phyloP scores from a whole-genome alignment of 2,888 invertebrate genomes.

The Odontothrips loti region DNA sequence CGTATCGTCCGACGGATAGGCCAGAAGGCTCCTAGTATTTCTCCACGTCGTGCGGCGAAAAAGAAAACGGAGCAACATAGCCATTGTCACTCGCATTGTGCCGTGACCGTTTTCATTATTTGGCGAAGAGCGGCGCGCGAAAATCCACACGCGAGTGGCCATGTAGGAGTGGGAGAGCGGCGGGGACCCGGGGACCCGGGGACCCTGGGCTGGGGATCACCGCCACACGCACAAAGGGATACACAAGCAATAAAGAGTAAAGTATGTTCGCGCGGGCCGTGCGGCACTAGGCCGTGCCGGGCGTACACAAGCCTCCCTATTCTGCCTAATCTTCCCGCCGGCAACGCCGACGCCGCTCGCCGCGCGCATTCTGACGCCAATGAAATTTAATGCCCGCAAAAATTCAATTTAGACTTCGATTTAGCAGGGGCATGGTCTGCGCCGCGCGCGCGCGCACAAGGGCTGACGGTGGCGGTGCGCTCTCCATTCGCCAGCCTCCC shows the following conservation, averaged over 20 bases:
- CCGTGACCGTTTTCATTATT: too few relatives aligned
- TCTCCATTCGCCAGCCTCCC: background rate
- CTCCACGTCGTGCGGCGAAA: too few relatives aligned
- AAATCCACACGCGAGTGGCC: background rate
- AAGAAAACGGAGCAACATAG: too few relatives aligned
- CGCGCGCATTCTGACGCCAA: slow-evolving; percentile 5
- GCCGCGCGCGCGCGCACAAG: too few relatives aligned
- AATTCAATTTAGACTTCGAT: slow-evolving; percentile 22
- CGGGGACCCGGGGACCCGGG: background rate
- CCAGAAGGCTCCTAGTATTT: background rate
- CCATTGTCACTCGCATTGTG: too few relatives aligned
- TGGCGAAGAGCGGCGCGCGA: too few relatives aligned
- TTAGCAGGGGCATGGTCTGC: background rate
- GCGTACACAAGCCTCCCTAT: background rate
- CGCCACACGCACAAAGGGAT: background rate
- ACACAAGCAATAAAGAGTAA: slow-evolving; percentile 4
- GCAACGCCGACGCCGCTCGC: background rate
- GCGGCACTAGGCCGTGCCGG: background rate
- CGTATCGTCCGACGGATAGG: too few relatives aligned
- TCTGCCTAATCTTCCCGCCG: background rate
- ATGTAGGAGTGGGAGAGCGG: background rate
- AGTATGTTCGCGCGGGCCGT: background rate
- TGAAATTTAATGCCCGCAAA: slow-evolving; percentile 25
- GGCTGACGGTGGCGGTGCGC: too few relatives aligned
- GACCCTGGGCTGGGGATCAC: background rate